phyloP scores from a whole-genome alignment of 2,888 invertebrate species.

The Carterocephalus palaemon region DNA sequence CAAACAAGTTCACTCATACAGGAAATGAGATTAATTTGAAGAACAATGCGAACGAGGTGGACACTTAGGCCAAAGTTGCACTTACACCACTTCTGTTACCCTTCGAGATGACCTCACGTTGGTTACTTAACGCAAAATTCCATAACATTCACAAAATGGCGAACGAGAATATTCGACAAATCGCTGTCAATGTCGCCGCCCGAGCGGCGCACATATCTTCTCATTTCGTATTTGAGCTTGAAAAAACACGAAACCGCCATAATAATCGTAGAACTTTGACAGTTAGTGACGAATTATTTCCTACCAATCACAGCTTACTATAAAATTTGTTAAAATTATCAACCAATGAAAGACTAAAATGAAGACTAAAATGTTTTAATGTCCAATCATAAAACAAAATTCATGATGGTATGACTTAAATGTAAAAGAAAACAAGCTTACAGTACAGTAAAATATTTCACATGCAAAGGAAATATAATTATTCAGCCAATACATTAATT shows the following conservation, averaged over 20 bases:
- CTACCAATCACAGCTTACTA: slow-evolving; percentile 21
- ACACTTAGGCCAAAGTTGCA: slow-evolving; percentile 46
- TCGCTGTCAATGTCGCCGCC: slow-evolving; percentile 75
- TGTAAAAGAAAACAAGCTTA: slow-evolving; percentile 33
- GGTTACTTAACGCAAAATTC: slow-evolving; percentile 70
- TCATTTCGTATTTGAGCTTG: slow-evolving; percentile 74
- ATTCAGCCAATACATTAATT: too few relatives aligned
- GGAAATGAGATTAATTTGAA: slow-evolving; percentile 44
- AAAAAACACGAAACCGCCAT: slow-evolving; percentile 78
- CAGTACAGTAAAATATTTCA: too few relatives aligned
- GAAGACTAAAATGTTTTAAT: too few relatives aligned
- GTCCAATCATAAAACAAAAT: background rate
- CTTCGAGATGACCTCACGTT: slow-evolving; percentile 40
- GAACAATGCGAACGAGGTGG: slow-evolving; percentile 40
- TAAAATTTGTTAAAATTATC: slow-evolving; percentile 3
- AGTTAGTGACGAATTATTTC: slow-evolving; percentile 27
- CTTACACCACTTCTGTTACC: slow-evolving; percentile 54
- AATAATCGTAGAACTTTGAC: slow-evolving; percentile 48
- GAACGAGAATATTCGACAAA: slow-evolving; percentile 71
- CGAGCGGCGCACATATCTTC: slow-evolving; percentile 70
- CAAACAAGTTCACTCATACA: slow-evolving; percentile 41
- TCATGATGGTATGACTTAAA: background rate
- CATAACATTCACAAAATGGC: slow-evolving; percentile 74
- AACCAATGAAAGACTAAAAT: slow-evolving; percentile 30
- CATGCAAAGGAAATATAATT: too few relatives aligned